Conservation (phyloP, 1,140 invertebrate species). For the Apis florea region DNA sequence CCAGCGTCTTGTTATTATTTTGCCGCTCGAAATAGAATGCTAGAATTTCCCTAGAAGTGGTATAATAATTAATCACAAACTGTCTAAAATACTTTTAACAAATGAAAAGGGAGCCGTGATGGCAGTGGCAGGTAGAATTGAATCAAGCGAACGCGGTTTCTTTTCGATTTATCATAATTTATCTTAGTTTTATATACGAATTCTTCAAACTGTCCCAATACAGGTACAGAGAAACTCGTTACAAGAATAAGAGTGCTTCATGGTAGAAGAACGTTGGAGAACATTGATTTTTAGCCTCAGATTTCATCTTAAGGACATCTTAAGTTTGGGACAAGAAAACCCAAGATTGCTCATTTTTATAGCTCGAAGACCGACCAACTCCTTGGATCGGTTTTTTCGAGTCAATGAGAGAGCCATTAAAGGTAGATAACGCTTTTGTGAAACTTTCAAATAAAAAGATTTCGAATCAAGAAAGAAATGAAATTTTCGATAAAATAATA, state of each 20-base stretch:
- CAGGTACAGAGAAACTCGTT: background rate
- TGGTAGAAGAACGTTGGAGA: background rate
- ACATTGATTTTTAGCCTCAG: slow-evolving; percentile 3
- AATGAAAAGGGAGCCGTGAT: background rate
- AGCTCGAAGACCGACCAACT: background rate
- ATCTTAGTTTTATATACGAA: background rate
- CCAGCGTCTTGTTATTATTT: background rate
- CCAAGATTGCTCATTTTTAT: background rate
- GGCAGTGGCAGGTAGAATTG: background rate
- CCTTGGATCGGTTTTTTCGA: background rate
- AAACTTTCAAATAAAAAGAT: background rate
- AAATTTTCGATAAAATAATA: background rate
- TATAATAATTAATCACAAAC: background rate
- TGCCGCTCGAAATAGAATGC: background rate
- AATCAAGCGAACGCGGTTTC: background rate
- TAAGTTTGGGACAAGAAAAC: background rate
- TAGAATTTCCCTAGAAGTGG: background rate
- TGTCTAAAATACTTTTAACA: background rate
- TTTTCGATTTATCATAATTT: slow-evolving; percentile 14
- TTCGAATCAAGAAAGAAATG: background rate
- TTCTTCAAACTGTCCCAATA: background rate
- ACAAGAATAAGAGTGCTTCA: background rate
- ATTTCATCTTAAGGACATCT: background rate
- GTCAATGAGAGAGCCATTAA: background rate
- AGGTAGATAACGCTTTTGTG: background rate